A percentile compares a stretch with the other conserved stretches of the same genome.
Evolutionary conservation across 2,888 invertebrate species (phyloP).

Genomic region (Cheilosia scutellata): DNA sequence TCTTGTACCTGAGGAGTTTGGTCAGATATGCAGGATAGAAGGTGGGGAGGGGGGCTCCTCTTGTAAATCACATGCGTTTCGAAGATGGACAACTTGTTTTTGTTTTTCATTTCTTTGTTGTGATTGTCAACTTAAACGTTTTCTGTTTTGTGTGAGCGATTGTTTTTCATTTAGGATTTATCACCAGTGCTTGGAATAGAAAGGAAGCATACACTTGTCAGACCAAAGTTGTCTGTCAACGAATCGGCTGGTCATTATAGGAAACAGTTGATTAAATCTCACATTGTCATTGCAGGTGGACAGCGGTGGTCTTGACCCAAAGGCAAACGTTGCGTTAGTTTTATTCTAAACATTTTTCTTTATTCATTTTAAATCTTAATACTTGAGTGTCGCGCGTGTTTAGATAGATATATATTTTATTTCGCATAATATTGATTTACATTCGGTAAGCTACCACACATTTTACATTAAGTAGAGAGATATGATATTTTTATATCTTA

Average conservation of each 20-base stretch:
- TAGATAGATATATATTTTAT: no score
- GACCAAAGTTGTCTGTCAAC: slow-evolving; percentile 9
- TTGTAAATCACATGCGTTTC: slow-evolving; percentile 38
- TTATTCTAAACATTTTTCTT: no score
- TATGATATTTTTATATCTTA: no score
- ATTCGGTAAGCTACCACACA: no score
- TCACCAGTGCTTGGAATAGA: neutral
- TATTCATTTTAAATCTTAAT: no score
- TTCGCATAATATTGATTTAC: no score
- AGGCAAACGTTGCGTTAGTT: no score
- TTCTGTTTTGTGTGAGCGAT: slow-evolving; percentile 9
- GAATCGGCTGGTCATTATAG: neutral
- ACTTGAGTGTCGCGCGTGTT: no score
- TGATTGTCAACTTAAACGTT: slow-evolving; percentile 70
- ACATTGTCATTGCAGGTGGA: no score
- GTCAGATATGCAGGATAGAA: slow-evolving; percentile 20
- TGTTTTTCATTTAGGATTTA: slow-evolving; percentile 5
- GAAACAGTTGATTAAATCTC: no score
- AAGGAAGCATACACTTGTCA: slow-evolving; percentile 18
- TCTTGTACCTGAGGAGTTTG: slow-evolving; percentile 28
- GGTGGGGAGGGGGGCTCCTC: slow-evolving; percentile 9
- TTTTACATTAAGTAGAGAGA: no score
- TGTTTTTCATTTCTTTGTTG: slow-evolving; percentile 54
- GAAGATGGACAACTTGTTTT: slow-evolving; percentile 54
- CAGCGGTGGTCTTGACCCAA: no score